phyloP scores from a whole-genome alignment of 2,888 invertebrate species.

The Lepidocyrtinus sp. region DNA sequence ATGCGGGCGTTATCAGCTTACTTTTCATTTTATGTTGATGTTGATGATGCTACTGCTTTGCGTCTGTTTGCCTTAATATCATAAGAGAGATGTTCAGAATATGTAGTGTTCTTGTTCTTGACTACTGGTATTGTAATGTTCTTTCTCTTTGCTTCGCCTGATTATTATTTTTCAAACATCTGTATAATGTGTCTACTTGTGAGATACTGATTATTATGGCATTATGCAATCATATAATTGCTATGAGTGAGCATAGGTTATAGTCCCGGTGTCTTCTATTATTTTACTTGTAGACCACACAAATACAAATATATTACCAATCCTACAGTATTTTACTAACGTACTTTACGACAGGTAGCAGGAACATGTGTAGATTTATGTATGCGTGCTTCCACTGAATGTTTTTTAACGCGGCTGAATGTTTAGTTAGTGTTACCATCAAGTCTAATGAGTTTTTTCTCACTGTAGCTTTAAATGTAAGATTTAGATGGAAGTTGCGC shows the following conservation, averaged over 20 bases:
- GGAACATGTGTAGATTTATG: background rate
- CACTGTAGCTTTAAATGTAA: too few species aligned
- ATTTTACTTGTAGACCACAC: too few species aligned
- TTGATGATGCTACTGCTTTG: slow-evolving; percentile 32
- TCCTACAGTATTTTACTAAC: too few species aligned
- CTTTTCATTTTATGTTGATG: slow-evolving; percentile 38
- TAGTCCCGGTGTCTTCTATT: too few species aligned
- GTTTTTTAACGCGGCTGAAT: background rate
- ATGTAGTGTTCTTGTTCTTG: background rate
- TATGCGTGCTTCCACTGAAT: background rate
- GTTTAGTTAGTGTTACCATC: slow-evolving; percentile 13
- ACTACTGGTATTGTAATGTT: slow-evolving; percentile 11
- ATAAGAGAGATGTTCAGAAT: background rate
- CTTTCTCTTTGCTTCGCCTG: slow-evolving; percentile 12
- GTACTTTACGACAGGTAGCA: background rate
- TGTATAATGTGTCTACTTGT: background rate
- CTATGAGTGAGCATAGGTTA: too few species aligned
- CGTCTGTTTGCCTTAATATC: slow-evolving; percentile 1
- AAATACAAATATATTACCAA: too few species aligned
- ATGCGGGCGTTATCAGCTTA: slow-evolving; percentile 60
- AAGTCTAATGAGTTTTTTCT: slow-evolving; percentile 62
- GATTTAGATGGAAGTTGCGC: too few species aligned
- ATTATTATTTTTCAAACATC: slow-evolving; percentile 11
- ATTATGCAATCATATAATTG: too few species aligned
- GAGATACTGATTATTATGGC: background rate